Percentiles rank a stretch among this genome's conserved stretches.
phyloP scores from a whole-genome alignment of 1,140 invertebrate species.

The Capitella teleta region DNA sequence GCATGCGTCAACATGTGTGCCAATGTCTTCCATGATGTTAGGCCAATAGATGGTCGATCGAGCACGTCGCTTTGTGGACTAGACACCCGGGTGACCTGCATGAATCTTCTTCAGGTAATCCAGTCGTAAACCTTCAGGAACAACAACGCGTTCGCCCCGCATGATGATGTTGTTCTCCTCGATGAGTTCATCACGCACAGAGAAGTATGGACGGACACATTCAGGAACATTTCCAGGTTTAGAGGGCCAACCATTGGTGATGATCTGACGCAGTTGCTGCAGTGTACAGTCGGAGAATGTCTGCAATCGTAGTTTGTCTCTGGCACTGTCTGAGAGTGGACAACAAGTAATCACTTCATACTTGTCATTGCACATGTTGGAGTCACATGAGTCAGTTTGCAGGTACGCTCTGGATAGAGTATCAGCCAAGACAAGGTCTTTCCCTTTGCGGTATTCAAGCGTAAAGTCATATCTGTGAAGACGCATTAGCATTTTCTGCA shows the following conservation, averaged over 20 bases:
- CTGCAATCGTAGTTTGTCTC: background rate
- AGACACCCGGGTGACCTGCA: background rate
- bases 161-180: background rate
- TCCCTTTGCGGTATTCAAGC: conserved; percentile 30
- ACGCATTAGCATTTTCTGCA: conserved; percentile 41
- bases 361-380: background rate
- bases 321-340: background rate
- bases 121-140: background rate
- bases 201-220: background rate
- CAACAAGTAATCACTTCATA: background rate
- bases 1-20: too few species aligned
- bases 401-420: background rate
- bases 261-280: background rate
- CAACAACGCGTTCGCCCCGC: background rate
- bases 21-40: too few species aligned
- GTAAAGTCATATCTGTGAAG: conserved; percentile 40
- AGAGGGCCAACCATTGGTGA: background rate
- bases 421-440: conserved; percentile 25
- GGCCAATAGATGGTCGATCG: too few species aligned
- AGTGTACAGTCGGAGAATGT: background rate
- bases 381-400: background rate
- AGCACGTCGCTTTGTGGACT: too few species aligned
- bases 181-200: background rate
- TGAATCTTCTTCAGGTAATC: background rate
- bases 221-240: background rate